Percentiles rank a stretch among this genome's conserved stretches.
Evolutionary conservation across 2,888 invertebrate genomes (phyloP).

Genomic region (Cryptus armator): DNA sequence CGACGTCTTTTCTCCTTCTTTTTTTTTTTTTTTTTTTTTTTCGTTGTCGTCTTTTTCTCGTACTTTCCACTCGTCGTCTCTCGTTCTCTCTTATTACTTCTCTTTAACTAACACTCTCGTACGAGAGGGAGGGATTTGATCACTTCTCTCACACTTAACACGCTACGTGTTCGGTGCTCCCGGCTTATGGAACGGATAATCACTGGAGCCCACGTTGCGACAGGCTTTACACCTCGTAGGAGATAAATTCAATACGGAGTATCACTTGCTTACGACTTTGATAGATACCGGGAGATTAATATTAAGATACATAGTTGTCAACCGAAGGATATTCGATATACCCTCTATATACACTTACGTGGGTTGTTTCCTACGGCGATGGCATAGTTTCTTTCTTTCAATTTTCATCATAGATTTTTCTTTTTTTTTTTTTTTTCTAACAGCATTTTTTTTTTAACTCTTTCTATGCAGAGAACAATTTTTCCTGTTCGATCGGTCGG

Average conservation of each 20-base stretch:
- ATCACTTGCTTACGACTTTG: slow-evolving; percentile 66
- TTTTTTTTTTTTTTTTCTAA: too few relatives aligned
- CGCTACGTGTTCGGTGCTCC: slow-evolving; percentile 49
- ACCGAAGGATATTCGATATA: slow-evolving; percentile 37
- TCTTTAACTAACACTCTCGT: slow-evolving; percentile 18
- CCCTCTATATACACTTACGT: slow-evolving; percentile 40
- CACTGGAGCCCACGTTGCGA: slow-evolving; percentile 61
- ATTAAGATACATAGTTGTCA: slow-evolving; percentile 59
- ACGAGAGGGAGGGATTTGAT: slow-evolving; percentile 10
- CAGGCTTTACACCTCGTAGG: slow-evolving; percentile 64
- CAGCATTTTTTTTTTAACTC: too few relatives aligned
- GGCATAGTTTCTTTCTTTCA: slow-evolving; percentile 11
- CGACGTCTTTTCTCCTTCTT: slow-evolving; percentile 12
- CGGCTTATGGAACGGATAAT: slow-evolving; percentile 66
- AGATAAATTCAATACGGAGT: slow-evolving; percentile 65
- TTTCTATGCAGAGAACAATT: too few relatives aligned
- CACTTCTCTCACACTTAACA: not conserved
- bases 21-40: slow-evolving; percentile 6
- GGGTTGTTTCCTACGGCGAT: slow-evolving; percentile 47
- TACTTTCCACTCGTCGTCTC: not conserved
- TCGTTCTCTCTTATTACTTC: slow-evolving; percentile 19
- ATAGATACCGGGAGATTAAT: slow-evolving; percentile 69
- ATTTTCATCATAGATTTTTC: slow-evolving; percentile 7
- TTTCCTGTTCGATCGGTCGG: too few relatives aligned
- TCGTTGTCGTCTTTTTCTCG: not conserved